Evolutionary conservation across 1,140 invertebrate genomes (phyloP).

Genomic region (Macrotrachela quadricornifera): DNA sequence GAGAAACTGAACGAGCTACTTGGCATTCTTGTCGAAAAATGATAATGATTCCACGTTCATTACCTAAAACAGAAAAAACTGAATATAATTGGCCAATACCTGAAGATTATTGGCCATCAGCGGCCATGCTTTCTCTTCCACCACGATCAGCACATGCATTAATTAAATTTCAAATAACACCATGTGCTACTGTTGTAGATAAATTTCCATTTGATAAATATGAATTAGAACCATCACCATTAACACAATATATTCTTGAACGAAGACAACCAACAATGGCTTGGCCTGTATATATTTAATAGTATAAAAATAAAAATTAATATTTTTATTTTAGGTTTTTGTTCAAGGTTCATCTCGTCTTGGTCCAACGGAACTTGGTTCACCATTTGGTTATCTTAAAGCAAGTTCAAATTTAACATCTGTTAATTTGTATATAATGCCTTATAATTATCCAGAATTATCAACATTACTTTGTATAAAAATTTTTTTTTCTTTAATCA

Average conservation of each 20-base stretch:
- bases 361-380: conserved; percentile 59
- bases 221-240: conserved; percentile 80
- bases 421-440: conserved; percentile 90
- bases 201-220: conserved; percentile 97
- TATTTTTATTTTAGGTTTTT: conserved; percentile 27
- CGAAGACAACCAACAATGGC: conserved; percentile 80
- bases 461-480: conserved; percentile 50
- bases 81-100: conserved; percentile 95
- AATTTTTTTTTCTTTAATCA: not conserved
- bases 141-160: conserved; percentile 79
- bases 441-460: conserved; percentile 91
- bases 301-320: not conserved
- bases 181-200: conserved; percentile 79
- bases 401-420: conserved; percentile 74
- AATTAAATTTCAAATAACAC: conserved; percentile 67
- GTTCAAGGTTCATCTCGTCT: conserved; percentile 31
- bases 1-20: conserved; percentile 12
- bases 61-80: conserved; percentile 63
- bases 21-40: conserved; percentile 63
- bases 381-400: conserved; percentile 94
- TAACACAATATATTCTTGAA: conserved; percentile 84
- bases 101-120: conserved; percentile 74
- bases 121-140: conserved; percentile 35
- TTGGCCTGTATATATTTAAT: conserved; percentile 58
- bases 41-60: conserved; percentile 75